Conservation (phyloP, 2,888 invertebrate species). For the Muscina levida region DNA sequence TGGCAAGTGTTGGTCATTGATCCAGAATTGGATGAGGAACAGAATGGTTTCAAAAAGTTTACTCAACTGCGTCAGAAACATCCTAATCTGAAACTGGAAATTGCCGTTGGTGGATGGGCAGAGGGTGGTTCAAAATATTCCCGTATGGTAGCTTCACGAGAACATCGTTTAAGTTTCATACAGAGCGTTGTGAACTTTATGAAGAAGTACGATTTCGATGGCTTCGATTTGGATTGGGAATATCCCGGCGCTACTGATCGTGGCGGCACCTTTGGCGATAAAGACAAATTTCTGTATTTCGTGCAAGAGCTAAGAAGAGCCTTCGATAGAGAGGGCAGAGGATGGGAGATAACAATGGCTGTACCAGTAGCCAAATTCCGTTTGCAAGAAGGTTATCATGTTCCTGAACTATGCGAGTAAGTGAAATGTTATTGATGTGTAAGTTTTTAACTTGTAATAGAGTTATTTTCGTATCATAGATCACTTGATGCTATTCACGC, state of each 20-base stretch:
- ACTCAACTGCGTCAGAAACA: slow-evolving; percentile 85
- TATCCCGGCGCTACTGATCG: slow-evolving; percentile 94
- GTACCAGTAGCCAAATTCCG: slow-evolving; percentile 93
- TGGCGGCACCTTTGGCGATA: slow-evolving; percentile 91
- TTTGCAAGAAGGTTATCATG: slow-evolving; percentile 93
- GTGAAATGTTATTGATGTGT: too few species aligned
- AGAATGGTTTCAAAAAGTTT: slow-evolving; percentile 89
- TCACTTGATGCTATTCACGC: slow-evolving; percentile 90
- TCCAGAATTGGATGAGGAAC: slow-evolving; percentile 88
- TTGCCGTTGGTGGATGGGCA: slow-evolving; percentile 95
- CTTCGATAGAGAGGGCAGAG: slow-evolving; percentile 86
- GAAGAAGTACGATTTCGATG: slow-evolving; percentile 89
- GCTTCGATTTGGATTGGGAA: slow-evolving; percentile 94
- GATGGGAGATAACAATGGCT: slow-evolving; percentile 94
- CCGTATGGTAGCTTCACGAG: slow-evolving; percentile 87
- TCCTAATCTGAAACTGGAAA: slow-evolving; percentile 87
- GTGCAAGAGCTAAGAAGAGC: slow-evolving; percentile 90
- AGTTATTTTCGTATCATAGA: too few species aligned
- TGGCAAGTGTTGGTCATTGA: slow-evolving; percentile 90
- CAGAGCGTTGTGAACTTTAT: slow-evolving; percentile 88
- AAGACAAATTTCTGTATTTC: slow-evolving; percentile 89
- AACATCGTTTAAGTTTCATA: slow-evolving; percentile 86
- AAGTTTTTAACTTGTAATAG: too few species aligned
- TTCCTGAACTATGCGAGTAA: slow-evolving; percentile 93
- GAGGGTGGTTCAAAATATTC: slow-evolving; percentile 95